Evolutionary conservation across 1,140 invertebrate genomes (phyloP).

Genomic region (Aphelenchoides besseyi): DNA sequence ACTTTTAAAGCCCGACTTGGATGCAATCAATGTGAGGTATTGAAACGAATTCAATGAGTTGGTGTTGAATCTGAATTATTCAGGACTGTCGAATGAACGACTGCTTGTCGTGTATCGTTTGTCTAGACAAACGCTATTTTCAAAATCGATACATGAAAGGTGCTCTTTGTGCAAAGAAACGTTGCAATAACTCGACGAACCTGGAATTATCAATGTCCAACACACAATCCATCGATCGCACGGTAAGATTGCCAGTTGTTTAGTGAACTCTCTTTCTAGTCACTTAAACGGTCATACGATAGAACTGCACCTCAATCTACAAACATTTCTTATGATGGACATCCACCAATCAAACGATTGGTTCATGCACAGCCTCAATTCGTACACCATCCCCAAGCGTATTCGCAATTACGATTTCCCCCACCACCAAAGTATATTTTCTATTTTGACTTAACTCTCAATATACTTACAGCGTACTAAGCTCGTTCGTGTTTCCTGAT

Average conservation of each 20-base stretch:
- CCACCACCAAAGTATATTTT: not conserved
- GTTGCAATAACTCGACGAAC: constrained; percentile 60
- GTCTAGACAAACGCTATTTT: constrained; percentile 59
- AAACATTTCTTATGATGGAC: not conserved
- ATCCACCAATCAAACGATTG: not conserved
- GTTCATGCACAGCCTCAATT: not conserved
- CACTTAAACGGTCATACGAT: constrained; percentile 40
- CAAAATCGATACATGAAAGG: constrained; percentile 61
- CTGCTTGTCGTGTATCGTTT: constrained; percentile 59
- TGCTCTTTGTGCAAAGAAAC: constrained; percentile 60
- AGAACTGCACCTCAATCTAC: not conserved
- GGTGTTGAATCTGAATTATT: too few species aligned
- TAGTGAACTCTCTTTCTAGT: constrained; percentile 22
- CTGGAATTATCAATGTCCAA: constrained; percentile 51
- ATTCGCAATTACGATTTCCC: not conserved
- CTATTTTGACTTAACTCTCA: too few species aligned
- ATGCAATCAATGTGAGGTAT: constrained; percentile 59
- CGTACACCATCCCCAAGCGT: not conserved
- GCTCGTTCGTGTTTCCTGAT: not conserved
- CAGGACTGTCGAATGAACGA: constrained; percentile 57
- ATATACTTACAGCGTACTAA: not conserved
- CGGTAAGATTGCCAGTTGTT: constrained; percentile 16
- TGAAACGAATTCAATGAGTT: too few species aligned
- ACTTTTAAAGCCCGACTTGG: constrained; percentile 60
- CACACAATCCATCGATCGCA: not conserved